Evolutionary conservation across 2,113 vertebrate genomes (phyloP), one percentile per base, ranked within the genome.

Genomic region (Stegostoma tigrinum): DNA sequence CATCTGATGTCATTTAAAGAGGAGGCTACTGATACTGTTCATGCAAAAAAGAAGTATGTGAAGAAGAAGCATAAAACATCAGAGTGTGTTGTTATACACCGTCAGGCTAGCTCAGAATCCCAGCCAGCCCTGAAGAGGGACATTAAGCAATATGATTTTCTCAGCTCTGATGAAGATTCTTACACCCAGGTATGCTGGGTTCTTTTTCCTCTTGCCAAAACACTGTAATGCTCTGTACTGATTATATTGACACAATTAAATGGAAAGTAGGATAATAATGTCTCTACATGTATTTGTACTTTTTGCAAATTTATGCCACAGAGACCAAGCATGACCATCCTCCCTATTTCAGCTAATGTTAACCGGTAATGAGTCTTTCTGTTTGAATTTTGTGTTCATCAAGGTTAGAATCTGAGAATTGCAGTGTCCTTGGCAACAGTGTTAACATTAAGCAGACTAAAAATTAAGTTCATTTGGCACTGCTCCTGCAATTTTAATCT

Each of bases 91-190:
- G 96, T 97, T 96, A 96, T 97, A 70, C 97, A 98, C 96, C 98
- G 98, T 66, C 98, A 98, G 86, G 96, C 98, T 80, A 97, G 97
- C 96, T 97, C 98, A 52, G 98, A 98, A 96, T 97, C 98, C 52
- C 96, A 98, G 96, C 98, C 98, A 90, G 97, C 97, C 90, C 96
- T 98, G 97, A 98, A 98, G 97, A 98, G 98, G 23, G 98, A 99
- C 94, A 98, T 99, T 96, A 99, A 98, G 94, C 99, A 99, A 97
- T 99, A 99, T 66, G 98, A 99, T 98, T 99, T 99, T 97, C 98
- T 98, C 97, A 99, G 99, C 96, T 99, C 99, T 0, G 99, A 98
- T 96, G 99, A 99, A 95, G 99, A 99, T 38, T 98, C 99, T 95
- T 98, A 98, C 96, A 98, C 97, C 4, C 98, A 98, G 98, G 99